phyloP scores from a whole-genome alignment of 2,113 vertebrate species.

The Zosterops lateralis region DNA sequence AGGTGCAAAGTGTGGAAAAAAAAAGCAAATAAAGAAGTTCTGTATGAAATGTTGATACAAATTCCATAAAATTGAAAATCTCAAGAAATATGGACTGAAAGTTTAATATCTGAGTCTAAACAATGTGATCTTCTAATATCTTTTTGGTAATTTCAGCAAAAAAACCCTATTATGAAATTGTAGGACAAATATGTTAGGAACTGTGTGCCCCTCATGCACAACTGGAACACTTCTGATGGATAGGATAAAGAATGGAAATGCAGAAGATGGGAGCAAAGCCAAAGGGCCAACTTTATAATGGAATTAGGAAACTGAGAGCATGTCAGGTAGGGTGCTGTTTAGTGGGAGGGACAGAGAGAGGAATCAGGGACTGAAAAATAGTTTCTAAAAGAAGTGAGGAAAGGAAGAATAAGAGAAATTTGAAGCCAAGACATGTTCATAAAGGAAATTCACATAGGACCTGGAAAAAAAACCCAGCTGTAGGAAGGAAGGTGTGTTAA shows the following conservation, averaged over 20 bases:
- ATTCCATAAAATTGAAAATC: not conserved
- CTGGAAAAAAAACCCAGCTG: not conserved
- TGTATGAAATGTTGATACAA: not conserved
- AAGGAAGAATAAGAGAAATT: not conserved
- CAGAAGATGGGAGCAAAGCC: not conserved
- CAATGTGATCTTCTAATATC: not conserved
- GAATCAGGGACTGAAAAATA: not conserved
- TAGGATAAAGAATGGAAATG: not conserved
- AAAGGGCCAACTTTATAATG: not conserved
- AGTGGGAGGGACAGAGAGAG: not conserved
- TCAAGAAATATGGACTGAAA: not conserved
- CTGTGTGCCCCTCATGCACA: fast-evolving
- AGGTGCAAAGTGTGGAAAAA: not conserved
- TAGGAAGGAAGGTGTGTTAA: not conserved
- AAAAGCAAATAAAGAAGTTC: not conserved
- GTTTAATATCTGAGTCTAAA: not conserved
- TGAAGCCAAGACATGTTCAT: not conserved
- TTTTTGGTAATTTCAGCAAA: not conserved
- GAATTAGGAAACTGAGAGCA: not conserved
- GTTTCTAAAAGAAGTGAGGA: not conserved
- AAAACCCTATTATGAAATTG: not conserved
- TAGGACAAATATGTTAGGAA: not conserved
- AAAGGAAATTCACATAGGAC: not conserved
- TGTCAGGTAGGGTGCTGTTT: not conserved
- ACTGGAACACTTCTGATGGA: not conserved